A percentile compares a stretch with the other conserved stretches of the same genome.
phyloP scores from a whole-genome alignment of 2,113 vertebrate species.

The Capra hircus region DNA sequence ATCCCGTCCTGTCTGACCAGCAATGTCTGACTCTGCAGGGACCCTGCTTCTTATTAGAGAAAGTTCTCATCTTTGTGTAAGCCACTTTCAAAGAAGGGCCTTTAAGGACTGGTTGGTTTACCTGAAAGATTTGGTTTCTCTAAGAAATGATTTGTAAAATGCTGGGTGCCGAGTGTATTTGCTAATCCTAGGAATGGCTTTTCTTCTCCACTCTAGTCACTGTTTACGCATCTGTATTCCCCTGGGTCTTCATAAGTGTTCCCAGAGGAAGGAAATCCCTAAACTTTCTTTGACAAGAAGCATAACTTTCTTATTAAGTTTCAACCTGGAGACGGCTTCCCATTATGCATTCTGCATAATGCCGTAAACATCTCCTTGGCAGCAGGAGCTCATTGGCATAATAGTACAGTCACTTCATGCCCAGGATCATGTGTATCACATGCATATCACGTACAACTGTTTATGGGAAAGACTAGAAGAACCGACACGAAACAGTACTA shows the following conservation, averaged over 20 bases:
- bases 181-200: neutral
- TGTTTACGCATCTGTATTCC: neutral
- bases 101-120: slow-evolving; percentile 30
- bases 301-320: neutral
- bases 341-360: neutral
- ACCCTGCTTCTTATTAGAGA: neutral
- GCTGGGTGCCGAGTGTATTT: neutral
- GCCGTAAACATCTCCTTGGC: neutral
- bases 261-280: neutral
- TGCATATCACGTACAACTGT: neutral
- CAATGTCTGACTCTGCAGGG: neutral
- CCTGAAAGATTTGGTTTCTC: neutral
- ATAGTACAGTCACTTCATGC: neutral
- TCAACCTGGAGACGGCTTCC: neutral
- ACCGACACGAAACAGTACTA: neutral
- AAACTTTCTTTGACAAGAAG: slow-evolving; percentile 17
- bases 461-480: neutral
- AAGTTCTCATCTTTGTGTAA: neutral
- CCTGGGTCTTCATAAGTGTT: neutral
- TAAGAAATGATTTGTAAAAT: slow-evolving; percentile 6
- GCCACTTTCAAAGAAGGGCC: slow-evolving; percentile 4
- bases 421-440: neutral
- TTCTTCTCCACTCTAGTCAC: neutral
- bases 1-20: neutral
- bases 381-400: neutral